Conservation (phyloP, 2,888 invertebrate genomes). For the Herminia tarsipennalis region DNA sequence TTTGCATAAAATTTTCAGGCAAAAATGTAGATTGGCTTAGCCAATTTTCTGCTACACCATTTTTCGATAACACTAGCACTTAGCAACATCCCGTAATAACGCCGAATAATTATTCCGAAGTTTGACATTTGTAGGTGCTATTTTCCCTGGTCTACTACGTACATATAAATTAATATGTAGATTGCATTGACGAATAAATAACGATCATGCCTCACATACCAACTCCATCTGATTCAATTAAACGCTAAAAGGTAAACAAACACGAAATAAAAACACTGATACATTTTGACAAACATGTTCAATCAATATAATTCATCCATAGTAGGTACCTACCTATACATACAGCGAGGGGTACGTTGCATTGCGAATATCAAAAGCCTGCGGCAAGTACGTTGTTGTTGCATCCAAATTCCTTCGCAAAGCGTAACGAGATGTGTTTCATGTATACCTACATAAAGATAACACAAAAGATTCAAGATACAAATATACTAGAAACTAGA, state of each 20-base stretch:
- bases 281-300: constrained; percentile 12
- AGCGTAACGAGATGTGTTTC: constrained; percentile 9
- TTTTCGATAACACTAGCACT: too few relatives aligned
- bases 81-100: too few relatives aligned
- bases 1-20: too few relatives aligned
- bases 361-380: constrained; percentile 20
- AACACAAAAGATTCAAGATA: constrained; percentile 13
- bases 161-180: constrained; percentile 1
- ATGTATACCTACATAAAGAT: constrained; percentile 16
- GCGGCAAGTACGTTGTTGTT: constrained; percentile 1
- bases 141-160: too few relatives aligned
- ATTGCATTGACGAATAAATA: constrained; percentile 36
- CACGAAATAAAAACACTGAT: constrained; percentile 25
- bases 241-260: constrained; percentile 28
- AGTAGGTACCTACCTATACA: neutral
- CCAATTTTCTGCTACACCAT: too few relatives aligned
- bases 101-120: too few relatives aligned
- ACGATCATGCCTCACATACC: constrained; percentile 8
- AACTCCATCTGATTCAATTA: constrained; percentile 38
- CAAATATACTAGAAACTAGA: too few relatives aligned
- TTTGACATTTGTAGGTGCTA: too few relatives aligned
- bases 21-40: too few relatives aligned
- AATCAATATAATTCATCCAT: constrained; percentile 13
- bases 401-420: constrained; percentile 10
- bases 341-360: constrained; percentile 11